phyloP scores from a whole-genome alignment of 64 coral and sea anemone genomes.

The Porites lutea region DNA sequence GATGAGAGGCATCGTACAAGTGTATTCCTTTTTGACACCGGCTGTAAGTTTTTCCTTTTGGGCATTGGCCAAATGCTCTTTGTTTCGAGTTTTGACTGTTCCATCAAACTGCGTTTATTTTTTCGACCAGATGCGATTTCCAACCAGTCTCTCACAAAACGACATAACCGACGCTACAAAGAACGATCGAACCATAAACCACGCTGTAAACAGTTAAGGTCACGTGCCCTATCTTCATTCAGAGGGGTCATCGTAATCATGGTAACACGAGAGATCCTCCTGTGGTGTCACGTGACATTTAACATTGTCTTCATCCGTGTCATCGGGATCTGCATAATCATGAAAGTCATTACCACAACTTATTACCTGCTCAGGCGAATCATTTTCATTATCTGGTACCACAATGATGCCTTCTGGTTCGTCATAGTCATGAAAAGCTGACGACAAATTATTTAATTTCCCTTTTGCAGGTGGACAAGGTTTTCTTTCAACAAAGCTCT shows the following conservation, averaged over 20 bases:
- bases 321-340: conserved; percentile 29
- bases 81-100: too few relatives aligned
- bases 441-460: conserved; percentile 37
- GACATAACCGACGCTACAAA: background rate
- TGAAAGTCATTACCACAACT: conserved; percentile 34
- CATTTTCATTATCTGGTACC: background rate
- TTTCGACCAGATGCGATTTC: background rate
- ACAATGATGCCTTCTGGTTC: conserved; percentile 37
- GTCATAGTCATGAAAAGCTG: conserved; percentile 19
- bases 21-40: background rate
- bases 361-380: background rate
- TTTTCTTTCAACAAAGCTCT: background rate
- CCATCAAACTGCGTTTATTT: too few relatives aligned
- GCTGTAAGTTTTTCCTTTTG: background rate
- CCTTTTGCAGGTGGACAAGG: background rate
- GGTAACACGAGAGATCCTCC: conserved; percentile 17
- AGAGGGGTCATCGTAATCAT: conserved; percentile 31
- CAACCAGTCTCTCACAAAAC: background rate
- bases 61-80: too few relatives aligned
- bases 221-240: background rate
- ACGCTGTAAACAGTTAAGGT: background rate
- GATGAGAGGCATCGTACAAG: background rate
- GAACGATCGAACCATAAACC: background rate
- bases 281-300: background rate
- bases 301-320: conserved; percentile 7